phyloP scores from a whole-genome alignment of 2,797 vertebrate species.

The Darevskia mixta region DNA sequence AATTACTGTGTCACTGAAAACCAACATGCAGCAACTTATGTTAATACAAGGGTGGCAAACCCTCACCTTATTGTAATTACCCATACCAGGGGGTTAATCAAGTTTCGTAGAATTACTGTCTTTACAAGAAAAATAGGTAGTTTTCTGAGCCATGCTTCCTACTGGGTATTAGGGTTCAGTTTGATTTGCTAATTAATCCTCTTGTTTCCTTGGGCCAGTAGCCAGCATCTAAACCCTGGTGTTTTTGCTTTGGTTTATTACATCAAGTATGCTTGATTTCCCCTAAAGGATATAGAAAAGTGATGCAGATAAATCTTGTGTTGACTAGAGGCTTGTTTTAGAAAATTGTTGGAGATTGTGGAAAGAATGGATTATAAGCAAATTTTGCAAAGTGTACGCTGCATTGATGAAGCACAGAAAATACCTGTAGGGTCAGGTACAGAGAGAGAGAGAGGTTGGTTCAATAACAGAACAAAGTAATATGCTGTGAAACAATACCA shows the following conservation, averaged over 20 bases:
- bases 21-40: conserved; percentile 67
- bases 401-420: not conserved
- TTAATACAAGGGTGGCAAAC: conserved; percentile 36
- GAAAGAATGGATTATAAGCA: not conserved
- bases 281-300: conserved; percentile 1
- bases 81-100: conserved; percentile 74
- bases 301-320: not conserved
- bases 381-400: not conserved
- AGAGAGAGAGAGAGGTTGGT: not conserved
- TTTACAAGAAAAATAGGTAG: conserved; percentile 63
- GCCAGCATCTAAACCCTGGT: conserved; percentile 1
- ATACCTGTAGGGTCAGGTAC: not conserved
- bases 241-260: conserved; percentile 36
- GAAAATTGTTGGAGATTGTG: not conserved
- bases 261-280: not conserved
- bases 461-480: not conserved
- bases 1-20: conserved; percentile 66
- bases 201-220: conserved; percentile 43
- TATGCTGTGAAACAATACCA: not conserved
- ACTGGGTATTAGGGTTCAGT: conserved; percentile 49
- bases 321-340: not conserved
- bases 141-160: conserved; percentile 58
- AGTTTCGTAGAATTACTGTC: conserved; percentile 72
- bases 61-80: conserved; percentile 74
- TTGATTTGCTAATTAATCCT: conserved; percentile 69